Conservation (phyloP, 2,113 vertebrate species). For the Rhipidura dahli region DNA sequence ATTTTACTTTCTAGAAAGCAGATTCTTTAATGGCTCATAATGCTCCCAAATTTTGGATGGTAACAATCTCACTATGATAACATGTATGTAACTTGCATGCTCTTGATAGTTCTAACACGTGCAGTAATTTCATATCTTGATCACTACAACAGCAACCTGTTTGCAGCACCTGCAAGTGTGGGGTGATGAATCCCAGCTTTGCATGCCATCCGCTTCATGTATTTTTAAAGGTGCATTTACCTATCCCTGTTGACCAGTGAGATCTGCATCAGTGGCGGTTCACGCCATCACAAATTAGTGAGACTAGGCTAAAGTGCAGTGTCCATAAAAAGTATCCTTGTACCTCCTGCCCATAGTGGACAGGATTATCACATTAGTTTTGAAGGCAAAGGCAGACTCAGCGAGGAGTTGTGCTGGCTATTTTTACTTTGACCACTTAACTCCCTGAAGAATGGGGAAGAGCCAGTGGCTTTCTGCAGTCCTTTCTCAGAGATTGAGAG, state of each 20-base stretch:
- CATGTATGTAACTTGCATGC: neutral
- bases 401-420: neutral
- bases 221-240: neutral
- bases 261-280: neutral
- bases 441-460: neutral
- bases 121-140: neutral
- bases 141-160: neutral
- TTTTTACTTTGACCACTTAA: neutral
- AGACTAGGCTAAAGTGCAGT: neutral
- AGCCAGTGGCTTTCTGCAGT: neutral
- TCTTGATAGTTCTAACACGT: neutral
- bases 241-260: neutral
- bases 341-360: neutral
- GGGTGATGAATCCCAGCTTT: neutral
- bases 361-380: neutral
- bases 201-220: accelerated
- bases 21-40: neutral
- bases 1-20: neutral
- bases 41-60: neutral
- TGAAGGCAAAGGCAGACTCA: neutral
- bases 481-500: neutral
- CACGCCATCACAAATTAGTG: neutral
- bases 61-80: neutral
- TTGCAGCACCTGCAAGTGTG: neutral
- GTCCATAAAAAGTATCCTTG: neutral